phyloP scores from a whole-genome alignment of 92 coral and sea anemone species.

The Epizoanthus stellaris region DNA sequence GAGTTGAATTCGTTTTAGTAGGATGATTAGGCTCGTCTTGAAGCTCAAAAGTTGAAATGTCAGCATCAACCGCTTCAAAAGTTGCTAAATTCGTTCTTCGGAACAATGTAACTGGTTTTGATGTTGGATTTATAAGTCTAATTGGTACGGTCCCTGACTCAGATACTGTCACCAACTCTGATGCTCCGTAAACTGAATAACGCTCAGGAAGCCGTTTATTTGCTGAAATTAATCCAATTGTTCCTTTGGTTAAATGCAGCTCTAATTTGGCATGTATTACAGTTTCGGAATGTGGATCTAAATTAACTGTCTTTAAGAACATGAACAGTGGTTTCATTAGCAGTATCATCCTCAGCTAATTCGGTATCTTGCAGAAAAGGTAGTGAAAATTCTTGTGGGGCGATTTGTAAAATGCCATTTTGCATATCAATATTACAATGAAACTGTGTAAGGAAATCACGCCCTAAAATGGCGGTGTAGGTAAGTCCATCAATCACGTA shows the following conservation, averaged over 20 bases:
- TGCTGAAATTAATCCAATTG: neutral
- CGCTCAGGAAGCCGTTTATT: neutral
- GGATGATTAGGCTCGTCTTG: neutral
- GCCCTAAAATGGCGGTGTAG: too few species aligned
- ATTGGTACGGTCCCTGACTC: neutral
- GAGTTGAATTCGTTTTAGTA: neutral
- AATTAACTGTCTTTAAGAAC: neutral
- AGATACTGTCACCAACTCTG: neutral
- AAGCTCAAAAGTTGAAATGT: neutral
- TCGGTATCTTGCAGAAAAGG: neutral
- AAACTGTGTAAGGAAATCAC: too few species aligned
- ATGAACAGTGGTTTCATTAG: neutral
- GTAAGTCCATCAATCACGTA: neutral
- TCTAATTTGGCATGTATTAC: neutral
- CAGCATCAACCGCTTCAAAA: neutral
- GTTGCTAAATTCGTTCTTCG: neutral
- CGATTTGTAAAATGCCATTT: too few species aligned
- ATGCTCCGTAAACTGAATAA: neutral
- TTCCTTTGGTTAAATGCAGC: neutral
- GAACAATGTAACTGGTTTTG: neutral
- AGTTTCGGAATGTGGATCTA: neutral
- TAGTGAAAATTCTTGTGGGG: too few species aligned
- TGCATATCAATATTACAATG: too few species aligned
- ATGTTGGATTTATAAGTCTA: neutral
- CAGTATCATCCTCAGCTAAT: neutral